A percentile compares a stretch with the other conserved stretches of the same genome.
These are phyloP conservation scores for Anabas testudineus DNA, from an alignment of 2,797 vertebrate genomes.

Conservation along the genomic window DNA sequence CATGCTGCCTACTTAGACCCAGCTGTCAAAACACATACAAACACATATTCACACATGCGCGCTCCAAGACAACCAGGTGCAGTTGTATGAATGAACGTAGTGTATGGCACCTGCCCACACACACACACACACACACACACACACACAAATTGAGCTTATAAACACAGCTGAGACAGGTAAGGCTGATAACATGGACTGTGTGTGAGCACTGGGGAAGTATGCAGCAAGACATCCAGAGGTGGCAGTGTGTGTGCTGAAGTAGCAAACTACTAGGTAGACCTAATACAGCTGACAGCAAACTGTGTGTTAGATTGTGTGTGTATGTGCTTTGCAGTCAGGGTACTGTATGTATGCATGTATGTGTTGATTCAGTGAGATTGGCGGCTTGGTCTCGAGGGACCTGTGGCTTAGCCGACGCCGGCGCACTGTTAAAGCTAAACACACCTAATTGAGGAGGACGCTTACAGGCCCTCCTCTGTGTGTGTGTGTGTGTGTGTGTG, in stretches of 20 bases:
- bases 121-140: slow-evolving; percentile 29
- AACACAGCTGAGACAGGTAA: slow-evolving; percentile 35
- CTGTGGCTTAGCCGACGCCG: slow-evolving; percentile 73
- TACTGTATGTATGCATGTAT: slow-evolving; percentile 63
- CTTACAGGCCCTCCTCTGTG: slow-evolving; percentile 75
- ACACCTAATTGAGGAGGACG: slow-evolving; percentile 79
- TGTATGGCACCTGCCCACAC: slow-evolving; percentile 60
- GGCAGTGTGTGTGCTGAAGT: slow-evolving; percentile 24
- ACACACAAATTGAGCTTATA: slow-evolving; percentile 22
- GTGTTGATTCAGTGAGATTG: slow-evolving; percentile 78
- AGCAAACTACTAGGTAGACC: slow-evolving; percentile 29
- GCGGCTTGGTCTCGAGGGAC: slow-evolving; percentile 70
- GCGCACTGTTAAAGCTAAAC: slow-evolving; percentile 80
- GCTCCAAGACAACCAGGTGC: slow-evolving; percentile 66
- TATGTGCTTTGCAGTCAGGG: slow-evolving; percentile 31
- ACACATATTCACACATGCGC: slow-evolving; percentile 36
- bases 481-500: slow-evolving; percentile 31
- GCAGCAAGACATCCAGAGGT: slow-evolving; percentile 41
- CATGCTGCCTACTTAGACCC: slow-evolving; percentile 58
- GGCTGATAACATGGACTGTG: slow-evolving; percentile 19
- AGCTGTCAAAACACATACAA: slow-evolving; percentile 71
- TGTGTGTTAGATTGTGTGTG: slow-evolving; percentile 34
- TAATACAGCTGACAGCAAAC: slow-evolving; percentile 48
- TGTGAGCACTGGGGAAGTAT: slow-evolving; percentile 16
- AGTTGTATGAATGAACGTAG: slow-evolving; percentile 71